These are phyloP conservation scores for Diglossa cyanea DNA, from an alignment of 2,797 vertebrate genomes.

Conservation along the genomic window DNA sequence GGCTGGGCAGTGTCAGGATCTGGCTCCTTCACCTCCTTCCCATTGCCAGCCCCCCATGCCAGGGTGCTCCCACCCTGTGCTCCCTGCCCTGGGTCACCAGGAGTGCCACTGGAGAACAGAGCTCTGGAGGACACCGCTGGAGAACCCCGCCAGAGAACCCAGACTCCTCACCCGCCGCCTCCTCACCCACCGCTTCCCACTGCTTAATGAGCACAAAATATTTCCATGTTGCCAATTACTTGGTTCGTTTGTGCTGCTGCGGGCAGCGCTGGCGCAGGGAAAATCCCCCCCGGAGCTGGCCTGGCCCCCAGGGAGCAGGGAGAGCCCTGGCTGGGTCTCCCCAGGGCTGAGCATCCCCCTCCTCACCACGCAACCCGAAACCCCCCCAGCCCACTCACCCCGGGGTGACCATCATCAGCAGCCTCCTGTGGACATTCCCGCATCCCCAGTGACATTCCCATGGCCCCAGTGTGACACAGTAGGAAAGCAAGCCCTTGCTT, in stretches of 20 bases:
- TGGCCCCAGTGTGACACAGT: fast-evolving
- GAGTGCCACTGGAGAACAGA: background rate
- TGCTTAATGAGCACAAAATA: slow-evolving; percentile 66
- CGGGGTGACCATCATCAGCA: fast-evolving
- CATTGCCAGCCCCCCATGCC: background rate
- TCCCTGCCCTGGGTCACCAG: background rate
- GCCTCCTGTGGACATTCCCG: fast-evolving
- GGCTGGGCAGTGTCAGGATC: fast-evolving
- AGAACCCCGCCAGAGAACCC: background rate
- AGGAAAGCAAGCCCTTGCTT: background rate
- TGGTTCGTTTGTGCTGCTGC: slow-evolving; percentile 61
- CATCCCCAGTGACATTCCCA: background rate
- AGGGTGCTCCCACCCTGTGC: fast-evolving
- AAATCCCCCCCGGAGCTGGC: background rate
- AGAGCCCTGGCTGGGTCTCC: background rate
- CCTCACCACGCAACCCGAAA: fast-evolving
- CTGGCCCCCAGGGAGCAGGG: background rate
- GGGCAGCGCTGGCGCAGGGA: background rate
- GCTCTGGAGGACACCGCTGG: fast-evolving
- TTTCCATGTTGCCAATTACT: slow-evolving; percentile 70
- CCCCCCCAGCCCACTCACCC: fast-evolving
- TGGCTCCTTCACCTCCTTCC: background rate
- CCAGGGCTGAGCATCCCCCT: background rate
- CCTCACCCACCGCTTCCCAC: background rate
- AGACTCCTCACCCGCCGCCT: background rate